Evolutionary conservation across 2,797 vertebrate genomes (phyloP).

Genomic region (Melanotaenia pygmaea): DNA sequence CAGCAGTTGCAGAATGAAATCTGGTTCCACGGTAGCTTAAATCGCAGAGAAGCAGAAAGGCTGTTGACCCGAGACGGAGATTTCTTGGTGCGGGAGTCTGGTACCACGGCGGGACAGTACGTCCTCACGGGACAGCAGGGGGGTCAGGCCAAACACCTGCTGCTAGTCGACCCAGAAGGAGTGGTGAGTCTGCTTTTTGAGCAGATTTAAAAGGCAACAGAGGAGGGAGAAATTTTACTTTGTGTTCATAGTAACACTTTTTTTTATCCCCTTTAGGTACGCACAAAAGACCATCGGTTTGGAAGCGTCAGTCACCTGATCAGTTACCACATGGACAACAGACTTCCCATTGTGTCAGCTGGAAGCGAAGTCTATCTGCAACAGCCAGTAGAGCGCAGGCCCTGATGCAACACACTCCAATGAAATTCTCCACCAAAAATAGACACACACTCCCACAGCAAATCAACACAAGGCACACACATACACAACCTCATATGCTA

Average conservation of each 20-base stretch:
- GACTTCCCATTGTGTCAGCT: constrained; percentile 95
- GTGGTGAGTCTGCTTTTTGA: constrained; percentile 86
- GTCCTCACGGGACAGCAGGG: constrained; percentile 96
- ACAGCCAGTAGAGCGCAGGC: constrained; percentile 93
- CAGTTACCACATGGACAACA: constrained; percentile 99
- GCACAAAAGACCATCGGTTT: constrained; percentile 97
- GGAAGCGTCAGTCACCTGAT: constrained; percentile 98
- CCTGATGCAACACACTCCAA: constrained; percentile 74
- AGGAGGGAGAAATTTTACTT: neutral
- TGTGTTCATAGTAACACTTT: neutral
- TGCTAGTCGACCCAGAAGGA: constrained; percentile 96
- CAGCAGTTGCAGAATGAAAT: constrained; percentile 92
- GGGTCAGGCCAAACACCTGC: constrained; percentile 93
- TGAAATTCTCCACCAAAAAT: constrained; percentile 58
- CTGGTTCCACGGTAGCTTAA: constrained; percentile 96
- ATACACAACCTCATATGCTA: constrained; percentile 21
- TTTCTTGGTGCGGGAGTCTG: constrained; percentile 96
- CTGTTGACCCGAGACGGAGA: constrained; percentile 92
- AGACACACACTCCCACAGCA: constrained; percentile 30
- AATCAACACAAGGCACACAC: constrained; percentile 24
- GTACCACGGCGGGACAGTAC: constrained; percentile 94
- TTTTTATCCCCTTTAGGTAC: constrained; percentile 81
- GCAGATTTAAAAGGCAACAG: neutral
- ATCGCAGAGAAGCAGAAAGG: constrained; percentile 91
- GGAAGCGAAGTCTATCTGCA: constrained; percentile 97